These are phyloP conservation scores for Euzophera pinguis DNA, from an alignment of 2,888 invertebrate genomes.

Conservation along the genomic window DNA sequence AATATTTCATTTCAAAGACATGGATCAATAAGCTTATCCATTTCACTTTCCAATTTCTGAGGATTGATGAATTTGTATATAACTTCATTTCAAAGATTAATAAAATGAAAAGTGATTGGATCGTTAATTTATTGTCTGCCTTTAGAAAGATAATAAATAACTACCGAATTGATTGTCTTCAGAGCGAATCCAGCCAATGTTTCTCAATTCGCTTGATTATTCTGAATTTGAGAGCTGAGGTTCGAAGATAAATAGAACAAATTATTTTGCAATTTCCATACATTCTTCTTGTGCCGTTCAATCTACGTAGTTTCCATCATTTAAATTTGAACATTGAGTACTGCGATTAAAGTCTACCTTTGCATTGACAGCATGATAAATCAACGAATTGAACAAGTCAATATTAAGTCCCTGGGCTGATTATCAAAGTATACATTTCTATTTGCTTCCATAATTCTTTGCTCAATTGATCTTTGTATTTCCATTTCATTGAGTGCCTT, in stretches of 20 bases:
- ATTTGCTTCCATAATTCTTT: constrained; percentile 10
- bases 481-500: neutral
- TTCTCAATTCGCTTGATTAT: constrained; percentile 35
- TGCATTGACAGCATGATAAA: neutral
- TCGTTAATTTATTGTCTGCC: neutral
- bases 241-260: constrained; percentile 28
- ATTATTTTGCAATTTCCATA: constrained; percentile 24
- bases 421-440: constrained; percentile 12
- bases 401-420: constrained; percentile 10
- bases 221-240: constrained; percentile 25
- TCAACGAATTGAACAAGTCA: constrained; percentile 10
- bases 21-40: too few species aligned
- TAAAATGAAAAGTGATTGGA: neutral
- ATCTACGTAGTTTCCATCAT: neutral
- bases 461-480: neutral
- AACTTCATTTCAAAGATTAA: too few species aligned
- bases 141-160: neutral
- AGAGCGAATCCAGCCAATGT: constrained; percentile 26
- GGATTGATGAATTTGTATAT: too few species aligned
- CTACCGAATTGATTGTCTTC: constrained; percentile 17
- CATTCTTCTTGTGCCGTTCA: constrained; percentile 14
- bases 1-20: too few species aligned
- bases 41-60: too few species aligned
- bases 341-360: neutral
- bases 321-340: constrained; percentile 14